Evolutionary conservation across 1,140 invertebrate species (phyloP).

Genomic region (Megathymus violae): DNA sequence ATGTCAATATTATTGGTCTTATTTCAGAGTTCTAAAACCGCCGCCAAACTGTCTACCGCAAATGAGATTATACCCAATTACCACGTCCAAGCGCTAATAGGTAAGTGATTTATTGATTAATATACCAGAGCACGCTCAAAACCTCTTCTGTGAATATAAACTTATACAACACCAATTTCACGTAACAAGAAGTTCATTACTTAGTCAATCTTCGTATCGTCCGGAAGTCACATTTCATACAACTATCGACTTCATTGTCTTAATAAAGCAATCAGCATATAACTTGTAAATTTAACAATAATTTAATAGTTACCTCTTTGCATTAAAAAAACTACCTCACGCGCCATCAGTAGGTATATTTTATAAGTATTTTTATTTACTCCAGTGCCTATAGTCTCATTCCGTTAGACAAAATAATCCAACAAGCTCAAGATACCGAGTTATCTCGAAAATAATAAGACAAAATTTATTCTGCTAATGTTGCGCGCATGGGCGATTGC

Average conservation of each 20-base stretch:
- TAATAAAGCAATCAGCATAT: background rate
- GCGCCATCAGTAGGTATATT: too few relatives aligned
- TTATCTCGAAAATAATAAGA: conserved; percentile 40
- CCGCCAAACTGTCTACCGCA: conserved; percentile 83
- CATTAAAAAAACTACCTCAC: too few relatives aligned
- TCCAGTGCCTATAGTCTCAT: background rate
- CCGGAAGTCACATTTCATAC: background rate
- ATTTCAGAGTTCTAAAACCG: conserved; percentile 72
- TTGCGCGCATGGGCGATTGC: conserved; percentile 59
- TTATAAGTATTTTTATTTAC: too few relatives aligned
- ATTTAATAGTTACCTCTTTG: too few relatives aligned
- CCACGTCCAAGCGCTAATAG: conserved; percentile 81
- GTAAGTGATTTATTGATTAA: conserved; percentile 54
- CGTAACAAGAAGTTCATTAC: background rate
- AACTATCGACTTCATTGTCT: background rate
- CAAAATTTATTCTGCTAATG: conserved; percentile 62
- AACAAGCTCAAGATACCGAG: background rate
- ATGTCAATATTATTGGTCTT: conserved; percentile 42
- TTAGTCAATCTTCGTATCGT: too few relatives aligned
- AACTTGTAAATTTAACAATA: background rate
- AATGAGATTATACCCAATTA: conserved; percentile 78
- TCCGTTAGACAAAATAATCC: too few relatives aligned
- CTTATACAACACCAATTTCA: conserved; percentile 2
- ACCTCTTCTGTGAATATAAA: conserved; percentile 7
- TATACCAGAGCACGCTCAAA: background rate